Evolutionary conservation across 2,888 invertebrate genomes (phyloP).

Genomic region (Actias luna): DNA sequence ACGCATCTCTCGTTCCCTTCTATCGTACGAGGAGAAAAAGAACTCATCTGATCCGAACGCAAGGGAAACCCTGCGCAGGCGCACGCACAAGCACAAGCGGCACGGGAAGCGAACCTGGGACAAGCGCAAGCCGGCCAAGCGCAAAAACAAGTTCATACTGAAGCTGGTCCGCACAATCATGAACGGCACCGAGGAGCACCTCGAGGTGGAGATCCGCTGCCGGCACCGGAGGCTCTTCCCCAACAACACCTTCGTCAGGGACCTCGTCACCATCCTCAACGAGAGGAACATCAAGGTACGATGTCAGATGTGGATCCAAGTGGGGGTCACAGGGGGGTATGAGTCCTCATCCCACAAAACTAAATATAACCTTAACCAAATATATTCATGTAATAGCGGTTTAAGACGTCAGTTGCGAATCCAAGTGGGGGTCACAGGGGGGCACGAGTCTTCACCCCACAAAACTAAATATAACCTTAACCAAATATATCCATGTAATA

Average conservation of each 20-base stretch:
- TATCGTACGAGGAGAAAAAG: conserved; percentile 41
- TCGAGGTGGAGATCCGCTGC: conserved; percentile 66
- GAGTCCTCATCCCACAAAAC: too few relatives aligned
- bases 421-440: too few relatives aligned
- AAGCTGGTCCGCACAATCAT: conserved; percentile 44
- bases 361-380: too few relatives aligned
- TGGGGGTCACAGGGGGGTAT: background rate
- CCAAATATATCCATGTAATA: too few relatives aligned
- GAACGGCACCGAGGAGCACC: conserved; percentile 54
- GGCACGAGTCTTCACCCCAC: too few relatives aligned
- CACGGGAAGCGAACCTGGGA: conserved; percentile 24
- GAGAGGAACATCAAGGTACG: conserved; percentile 61
- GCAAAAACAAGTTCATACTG: conserved; percentile 68
- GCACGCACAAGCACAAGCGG: conserved; percentile 29
- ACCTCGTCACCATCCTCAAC: conserved; percentile 65
- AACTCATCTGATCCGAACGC: background rate
- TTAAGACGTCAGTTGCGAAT: too few relatives aligned
- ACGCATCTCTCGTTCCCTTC: conserved; percentile 63
- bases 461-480: too few relatives aligned
- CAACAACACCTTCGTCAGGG: conserved; percentile 67
- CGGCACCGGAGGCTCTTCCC: conserved; percentile 53
- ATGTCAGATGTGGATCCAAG: background rate
- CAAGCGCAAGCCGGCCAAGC: conserved; percentile 29
- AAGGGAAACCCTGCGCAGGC: conserved; percentile 21
- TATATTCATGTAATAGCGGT: too few relatives aligned